Evolutionary conservation across 2,113 vertebrate genomes (phyloP).

Genomic region (Pelodiscus sinensis): DNA sequence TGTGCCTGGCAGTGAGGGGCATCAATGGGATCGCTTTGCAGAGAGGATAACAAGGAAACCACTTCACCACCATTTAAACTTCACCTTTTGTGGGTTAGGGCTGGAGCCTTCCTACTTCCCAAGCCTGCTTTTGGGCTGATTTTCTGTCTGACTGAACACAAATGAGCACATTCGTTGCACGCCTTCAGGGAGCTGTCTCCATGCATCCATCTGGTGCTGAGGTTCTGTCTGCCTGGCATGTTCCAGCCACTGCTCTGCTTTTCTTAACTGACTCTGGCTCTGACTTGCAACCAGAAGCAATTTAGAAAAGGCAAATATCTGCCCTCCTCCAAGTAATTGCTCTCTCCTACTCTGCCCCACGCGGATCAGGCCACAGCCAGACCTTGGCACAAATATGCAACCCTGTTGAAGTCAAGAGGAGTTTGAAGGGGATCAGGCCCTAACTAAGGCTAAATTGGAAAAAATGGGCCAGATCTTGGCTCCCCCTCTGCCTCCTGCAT

Average conservation of each 20-base stretch:
- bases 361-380: not conserved
- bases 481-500: accelerated
- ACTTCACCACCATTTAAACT: not conserved
- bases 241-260: not conserved
- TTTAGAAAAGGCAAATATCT: not conserved
- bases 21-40: not conserved
- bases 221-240: not conserved
- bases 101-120: not conserved
- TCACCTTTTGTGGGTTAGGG: not conserved
- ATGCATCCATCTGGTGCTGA: not conserved
- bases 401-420: not conserved
- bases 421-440: not conserved
- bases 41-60: not conserved
- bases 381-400: not conserved
- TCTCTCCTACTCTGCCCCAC: not conserved
- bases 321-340: not conserved
- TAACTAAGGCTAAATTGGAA: not conserved
- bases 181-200: not conserved
- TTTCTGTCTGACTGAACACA: too few species aligned
- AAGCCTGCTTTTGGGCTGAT: not conserved
- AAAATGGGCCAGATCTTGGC: not conserved
- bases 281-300: not conserved
- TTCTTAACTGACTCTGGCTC: not conserved
- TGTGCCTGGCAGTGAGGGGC: not conserved
- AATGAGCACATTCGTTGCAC: not conserved